Conservation (phyloP, 2,888 invertebrate genomes). For the Electrophaes corylata region DNA sequence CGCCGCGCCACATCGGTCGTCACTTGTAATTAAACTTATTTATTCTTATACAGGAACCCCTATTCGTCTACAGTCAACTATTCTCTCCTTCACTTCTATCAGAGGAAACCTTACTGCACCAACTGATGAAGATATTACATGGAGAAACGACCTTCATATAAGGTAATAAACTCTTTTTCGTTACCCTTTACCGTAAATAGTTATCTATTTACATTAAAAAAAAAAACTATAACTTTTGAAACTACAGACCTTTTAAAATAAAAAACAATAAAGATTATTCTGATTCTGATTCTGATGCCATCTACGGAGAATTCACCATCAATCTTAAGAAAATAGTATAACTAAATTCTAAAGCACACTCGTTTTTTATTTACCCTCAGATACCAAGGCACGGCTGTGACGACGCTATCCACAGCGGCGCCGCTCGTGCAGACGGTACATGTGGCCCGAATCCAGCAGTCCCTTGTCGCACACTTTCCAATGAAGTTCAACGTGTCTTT, state of each 20-base stretch:
- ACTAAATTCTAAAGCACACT: too few species aligned
- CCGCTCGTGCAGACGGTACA: slow-evolving; percentile 87
- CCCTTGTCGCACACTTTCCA: slow-evolving; percentile 87
- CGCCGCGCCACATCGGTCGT: too few species aligned
- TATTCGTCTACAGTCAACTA: slow-evolving; percentile 81
- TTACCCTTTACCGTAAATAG: too few species aligned
- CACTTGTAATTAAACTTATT: neutral
- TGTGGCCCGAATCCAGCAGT: slow-evolving; percentile 87
- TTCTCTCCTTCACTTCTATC: slow-evolving; percentile 84
- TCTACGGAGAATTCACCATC: too few species aligned
- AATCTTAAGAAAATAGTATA: too few species aligned
- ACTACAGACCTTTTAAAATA: too few species aligned
- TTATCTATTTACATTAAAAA: too few species aligned
- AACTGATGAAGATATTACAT: slow-evolving; percentile 80
- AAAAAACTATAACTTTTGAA: too few species aligned
- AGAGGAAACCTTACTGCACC: slow-evolving; percentile 88
- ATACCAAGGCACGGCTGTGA: slow-evolving; percentile 72
- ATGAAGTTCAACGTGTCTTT: slow-evolving; percentile 79
- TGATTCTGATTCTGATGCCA: too few species aligned
- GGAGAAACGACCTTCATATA: slow-evolving; percentile 86
- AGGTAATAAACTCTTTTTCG: slow-evolving; percentile 63
- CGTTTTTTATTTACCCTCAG: slow-evolving; percentile 44
- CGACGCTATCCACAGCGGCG: slow-evolving; percentile 81
- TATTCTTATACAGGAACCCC: slow-evolving; percentile 76
- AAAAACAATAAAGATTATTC: too few species aligned